A percentile compares a stretch with the other conserved stretches of the same genome.
These are phyloP conservation scores for Lasioglossum leucozonium DNA, from an alignment of 2,888 invertebrate genomes.

Conservation along the genomic window DNA sequence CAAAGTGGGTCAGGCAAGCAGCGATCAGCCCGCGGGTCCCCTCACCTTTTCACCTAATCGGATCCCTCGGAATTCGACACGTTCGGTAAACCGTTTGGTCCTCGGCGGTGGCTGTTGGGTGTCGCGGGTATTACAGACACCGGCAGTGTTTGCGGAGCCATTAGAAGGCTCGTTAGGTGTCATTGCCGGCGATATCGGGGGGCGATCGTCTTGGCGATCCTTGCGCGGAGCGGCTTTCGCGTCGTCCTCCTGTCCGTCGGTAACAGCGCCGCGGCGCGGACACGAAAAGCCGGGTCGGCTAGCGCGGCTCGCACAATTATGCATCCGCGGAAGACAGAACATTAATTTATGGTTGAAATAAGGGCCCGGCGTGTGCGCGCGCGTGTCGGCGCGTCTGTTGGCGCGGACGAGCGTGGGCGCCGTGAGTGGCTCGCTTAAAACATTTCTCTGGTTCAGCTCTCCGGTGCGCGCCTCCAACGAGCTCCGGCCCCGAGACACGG, in stretches of 20 bases:
- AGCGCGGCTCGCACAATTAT: slow-evolving; percentile 78
- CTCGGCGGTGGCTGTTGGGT: background rate
- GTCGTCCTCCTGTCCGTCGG: slow-evolving; percentile 33
- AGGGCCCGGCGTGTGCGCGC: slow-evolving; percentile 80
- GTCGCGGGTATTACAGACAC: slow-evolving; percentile 33
- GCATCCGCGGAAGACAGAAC: slow-evolving; percentile 81
- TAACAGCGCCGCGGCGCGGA: slow-evolving; percentile 45
- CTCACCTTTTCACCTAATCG: slow-evolving; percentile 14
- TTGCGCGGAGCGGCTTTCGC: slow-evolving; percentile 19
- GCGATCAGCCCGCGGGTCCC: background rate
- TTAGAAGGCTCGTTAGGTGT: slow-evolving; percentile 79
- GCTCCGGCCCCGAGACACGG: slow-evolving; percentile 67
- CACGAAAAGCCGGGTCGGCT: slow-evolving; percentile 65
- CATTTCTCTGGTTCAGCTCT: slow-evolving; percentile 83
- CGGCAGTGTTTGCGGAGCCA: slow-evolving; percentile 72
- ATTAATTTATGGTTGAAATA: slow-evolving; percentile 83
- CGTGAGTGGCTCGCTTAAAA: slow-evolving; percentile 81
- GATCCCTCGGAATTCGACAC: slow-evolving; percentile 8
- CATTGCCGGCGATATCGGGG: slow-evolving; percentile 77
- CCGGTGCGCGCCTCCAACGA: slow-evolving; percentile 73
- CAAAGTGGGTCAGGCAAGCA: background rate
- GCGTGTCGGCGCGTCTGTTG: slow-evolving; percentile 83
- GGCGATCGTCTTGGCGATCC: slow-evolving; percentile 33
- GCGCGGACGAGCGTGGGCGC: slow-evolving; percentile 80
- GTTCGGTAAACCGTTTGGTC: background rate